Conservation (phyloP, 2,113 vertebrate genomes). For the Salminus brasiliensis region DNA sequence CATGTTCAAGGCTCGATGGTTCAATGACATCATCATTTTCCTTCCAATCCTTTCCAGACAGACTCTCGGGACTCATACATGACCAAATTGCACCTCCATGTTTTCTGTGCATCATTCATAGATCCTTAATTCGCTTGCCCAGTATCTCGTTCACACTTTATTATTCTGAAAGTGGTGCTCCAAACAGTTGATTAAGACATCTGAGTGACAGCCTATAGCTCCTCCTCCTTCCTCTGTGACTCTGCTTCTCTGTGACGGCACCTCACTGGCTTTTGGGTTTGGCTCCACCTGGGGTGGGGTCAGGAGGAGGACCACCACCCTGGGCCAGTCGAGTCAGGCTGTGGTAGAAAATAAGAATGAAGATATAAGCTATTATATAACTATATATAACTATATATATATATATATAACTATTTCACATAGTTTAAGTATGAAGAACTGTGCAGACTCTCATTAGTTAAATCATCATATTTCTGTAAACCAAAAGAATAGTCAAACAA, state of each 20-base stretch:
- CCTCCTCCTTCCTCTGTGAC: constrained; percentile 36
- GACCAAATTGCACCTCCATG: constrained; percentile 14
- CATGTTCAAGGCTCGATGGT: constrained; percentile 16
- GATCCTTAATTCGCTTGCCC: not conserved
- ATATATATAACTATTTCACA: not conserved
- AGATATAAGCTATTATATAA: not conserved
- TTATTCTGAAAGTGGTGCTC: constrained; percentile 56
- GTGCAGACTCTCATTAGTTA: too few species aligned
- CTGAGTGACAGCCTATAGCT: constrained; percentile 71
- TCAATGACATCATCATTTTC: constrained; percentile 35
- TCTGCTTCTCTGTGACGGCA: not conserved
- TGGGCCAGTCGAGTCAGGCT: constrained; percentile 73
- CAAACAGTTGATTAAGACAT: constrained; percentile 74
- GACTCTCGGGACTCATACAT: constrained; percentile 44
- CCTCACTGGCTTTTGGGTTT: constrained; percentile 75
- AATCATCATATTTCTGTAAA: too few species aligned
- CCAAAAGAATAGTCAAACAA: too few species aligned
- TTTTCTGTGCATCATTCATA: constrained; percentile 30
- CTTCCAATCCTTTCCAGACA: constrained; percentile 2
- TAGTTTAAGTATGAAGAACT: not conserved
- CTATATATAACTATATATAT: not conserved
- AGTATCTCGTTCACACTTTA: constrained; percentile 16
- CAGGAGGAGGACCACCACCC: constrained; percentile 68
- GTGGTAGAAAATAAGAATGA: constrained; percentile 20
- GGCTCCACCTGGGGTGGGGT: constrained; percentile 73